phyloP scores from a whole-genome alignment of 2,888 invertebrate genomes.

The Sphaeridia pumilis region DNA sequence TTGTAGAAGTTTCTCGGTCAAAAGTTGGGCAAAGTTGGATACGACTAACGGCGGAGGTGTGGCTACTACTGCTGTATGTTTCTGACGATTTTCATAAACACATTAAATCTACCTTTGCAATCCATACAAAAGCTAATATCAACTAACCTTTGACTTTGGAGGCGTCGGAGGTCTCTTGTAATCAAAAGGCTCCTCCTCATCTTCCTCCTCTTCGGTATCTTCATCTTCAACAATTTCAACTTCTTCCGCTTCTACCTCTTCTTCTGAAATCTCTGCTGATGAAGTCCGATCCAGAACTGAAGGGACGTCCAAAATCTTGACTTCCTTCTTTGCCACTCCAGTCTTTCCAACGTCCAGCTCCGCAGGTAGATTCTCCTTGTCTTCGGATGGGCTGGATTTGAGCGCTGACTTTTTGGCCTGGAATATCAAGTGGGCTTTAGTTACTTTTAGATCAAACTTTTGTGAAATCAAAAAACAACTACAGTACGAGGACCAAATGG shows the following conservation, averaged over 20 bases:
- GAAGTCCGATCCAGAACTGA: conserved; percentile 15
- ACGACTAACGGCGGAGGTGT: conserved; percentile 1
- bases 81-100: neutral
- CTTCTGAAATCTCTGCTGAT: conserved; percentile 32
- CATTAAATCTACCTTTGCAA: neutral
- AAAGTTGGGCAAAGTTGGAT: conserved; percentile 6
- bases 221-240: conserved; percentile 36
- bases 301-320: conserved; percentile 22
- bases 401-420: too few species aligned
- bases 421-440: too few species aligned
- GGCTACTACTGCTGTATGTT: neutral
- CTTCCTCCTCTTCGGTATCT: conserved; percentile 38
- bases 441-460: too few species aligned
- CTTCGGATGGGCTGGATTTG: too few species aligned
- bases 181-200: conserved; percentile 39
- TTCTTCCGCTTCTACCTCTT: conserved; percentile 38
- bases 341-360: too few species aligned
- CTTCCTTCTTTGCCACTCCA: conserved; percentile 20
- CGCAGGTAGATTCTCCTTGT: conserved; percentile 12
- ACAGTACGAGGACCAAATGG: too few species aligned
- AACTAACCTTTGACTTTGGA: conserved; percentile 20
- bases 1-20: conserved; percentile 2
- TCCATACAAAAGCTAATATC: neutral
- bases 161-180: conserved; percentile 39
- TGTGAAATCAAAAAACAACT: too few species aligned